A percentile compares a stretch with the other conserved stretches of the same genome.
Evolutionary conservation across 2,113 vertebrate genomes (phyloP).

Genomic region (Rallus limicola): DNA sequence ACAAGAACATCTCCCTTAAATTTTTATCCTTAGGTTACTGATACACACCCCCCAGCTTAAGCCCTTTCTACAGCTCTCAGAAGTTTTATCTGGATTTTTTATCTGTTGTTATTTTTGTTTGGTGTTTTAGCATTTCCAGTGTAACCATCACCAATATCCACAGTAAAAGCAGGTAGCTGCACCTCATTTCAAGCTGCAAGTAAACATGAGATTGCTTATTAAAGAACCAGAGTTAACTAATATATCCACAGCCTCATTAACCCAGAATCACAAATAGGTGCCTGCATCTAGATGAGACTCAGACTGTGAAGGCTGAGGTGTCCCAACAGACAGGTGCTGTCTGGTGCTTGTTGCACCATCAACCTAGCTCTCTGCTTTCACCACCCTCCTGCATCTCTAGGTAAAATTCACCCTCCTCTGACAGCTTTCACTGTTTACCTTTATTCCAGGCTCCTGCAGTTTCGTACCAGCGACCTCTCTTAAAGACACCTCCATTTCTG

Average conservation of each 20-base stretch:
- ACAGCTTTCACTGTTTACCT: constrained; percentile 37
- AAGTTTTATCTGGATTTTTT: background rate
- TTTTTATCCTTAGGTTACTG: background rate
- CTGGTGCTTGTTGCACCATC: background rate
- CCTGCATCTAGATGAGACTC: background rate
- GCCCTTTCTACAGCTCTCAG: background rate
- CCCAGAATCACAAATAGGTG: background rate
- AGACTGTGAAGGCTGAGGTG: background rate
- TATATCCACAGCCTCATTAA: background rate
- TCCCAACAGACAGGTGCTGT: background rate
- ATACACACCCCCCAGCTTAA: background rate
- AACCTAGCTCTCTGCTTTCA: background rate
- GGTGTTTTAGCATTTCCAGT: background rate
- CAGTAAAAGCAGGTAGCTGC: background rate
- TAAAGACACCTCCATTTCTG: constrained; percentile 76
- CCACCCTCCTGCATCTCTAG: background rate
- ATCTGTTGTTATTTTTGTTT: background rate
- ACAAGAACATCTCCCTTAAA: background rate
- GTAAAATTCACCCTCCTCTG: background rate
- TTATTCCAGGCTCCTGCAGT: constrained; percentile 33
- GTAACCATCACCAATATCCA: background rate
- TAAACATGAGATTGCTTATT: background rate
- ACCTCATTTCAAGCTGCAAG: background rate
- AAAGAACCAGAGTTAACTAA: background rate
- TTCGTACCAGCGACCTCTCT: constrained; percentile 48